Evolutionary conservation across 2,797 vertebrate genomes (phyloP), one percentile per base, ranked within the genome.

Genomic region (Gambusia yucatana): DNA sequence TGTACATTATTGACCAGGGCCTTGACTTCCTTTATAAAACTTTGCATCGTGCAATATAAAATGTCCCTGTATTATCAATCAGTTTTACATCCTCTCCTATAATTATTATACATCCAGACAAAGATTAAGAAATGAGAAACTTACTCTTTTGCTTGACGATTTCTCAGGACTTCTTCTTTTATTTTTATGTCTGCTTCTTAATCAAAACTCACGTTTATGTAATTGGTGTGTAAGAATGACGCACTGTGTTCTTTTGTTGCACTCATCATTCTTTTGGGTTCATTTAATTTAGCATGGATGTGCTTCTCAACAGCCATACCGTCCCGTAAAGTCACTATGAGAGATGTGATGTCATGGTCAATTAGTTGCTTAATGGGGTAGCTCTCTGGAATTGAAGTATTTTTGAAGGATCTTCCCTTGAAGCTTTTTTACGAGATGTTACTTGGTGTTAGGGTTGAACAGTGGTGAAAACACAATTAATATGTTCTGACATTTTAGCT

Each of bases 241-340:
- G 76, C 74, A 80, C 73, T 6, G 67, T 83, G 44, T 81, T 80
- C 78, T 87, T 52, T 80, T 80, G 89, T 74, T 87, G 91, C 79
- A 82, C 88, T 41, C 74, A 86, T 80, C 84, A 77, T 80, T 73
- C 76, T 84, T 89, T 88, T 91, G 81, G 67, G 28, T 75, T 88
- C 76, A 85, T 87, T 93, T 87, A 85, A 84, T 93, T 77, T 67
- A 39, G 86, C 76, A 30, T 79, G 47, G 16, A 5, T 72, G 43
- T 76, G 44, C 81, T 93, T 84, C 79, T 92, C 88, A 50, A 82
- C 93, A 92, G 87, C 91, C 88, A 80, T 90, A 89, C 90, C 88
- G 80, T 83, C 73, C 86, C 88, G 77, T 72, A 76, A 73, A 83
- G 84, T 86, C 76, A 84, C 82, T 82, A 87, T 73, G 78, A 82